Conservation (phyloP, 2,888 invertebrate species). For the Neria commutata region DNA sequence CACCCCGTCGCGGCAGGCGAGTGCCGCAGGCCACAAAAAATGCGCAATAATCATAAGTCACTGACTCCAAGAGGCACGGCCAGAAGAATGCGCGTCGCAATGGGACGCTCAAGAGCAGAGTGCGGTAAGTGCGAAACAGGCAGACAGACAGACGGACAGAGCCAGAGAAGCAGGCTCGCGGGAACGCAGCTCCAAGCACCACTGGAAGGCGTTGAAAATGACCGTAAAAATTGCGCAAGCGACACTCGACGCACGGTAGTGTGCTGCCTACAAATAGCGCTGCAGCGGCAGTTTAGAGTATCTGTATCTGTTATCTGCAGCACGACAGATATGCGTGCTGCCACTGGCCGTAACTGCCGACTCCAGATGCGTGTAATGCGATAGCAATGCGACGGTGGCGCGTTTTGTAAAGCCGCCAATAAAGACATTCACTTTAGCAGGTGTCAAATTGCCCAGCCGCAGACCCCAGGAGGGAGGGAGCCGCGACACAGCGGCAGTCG, state of each 20-base stretch:
- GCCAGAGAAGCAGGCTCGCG: neutral
- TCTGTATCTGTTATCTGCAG: neutral
- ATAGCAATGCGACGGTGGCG: too few species aligned
- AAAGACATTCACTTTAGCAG: slow-evolving; percentile 44
- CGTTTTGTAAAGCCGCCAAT: slow-evolving; percentile 26
- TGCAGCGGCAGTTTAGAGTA: neutral
- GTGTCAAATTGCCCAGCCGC: slow-evolving; percentile 53
- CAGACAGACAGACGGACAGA: neutral
- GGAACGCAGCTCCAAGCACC: neutral
- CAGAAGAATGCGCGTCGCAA: neutral
- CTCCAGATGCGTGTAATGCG: neutral
- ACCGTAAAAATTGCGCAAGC: neutral
- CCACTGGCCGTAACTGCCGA: neutral
- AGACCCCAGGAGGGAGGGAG: too few species aligned
- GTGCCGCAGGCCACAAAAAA: neutral
- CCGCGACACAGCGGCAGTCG: slow-evolving; percentile 8
- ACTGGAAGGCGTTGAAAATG: neutral
- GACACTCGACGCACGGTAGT: neutral
- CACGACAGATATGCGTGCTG: neutral
- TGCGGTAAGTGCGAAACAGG: neutral
- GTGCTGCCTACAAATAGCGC: neutral
- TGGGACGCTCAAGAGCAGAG: neutral
- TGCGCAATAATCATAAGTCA: slow-evolving; percentile 14
- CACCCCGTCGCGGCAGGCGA: neutral
- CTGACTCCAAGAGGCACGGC: neutral